phyloP scores from a whole-genome alignment of 2,888 invertebrate species.

The Amphipyra tragopoginis region DNA sequence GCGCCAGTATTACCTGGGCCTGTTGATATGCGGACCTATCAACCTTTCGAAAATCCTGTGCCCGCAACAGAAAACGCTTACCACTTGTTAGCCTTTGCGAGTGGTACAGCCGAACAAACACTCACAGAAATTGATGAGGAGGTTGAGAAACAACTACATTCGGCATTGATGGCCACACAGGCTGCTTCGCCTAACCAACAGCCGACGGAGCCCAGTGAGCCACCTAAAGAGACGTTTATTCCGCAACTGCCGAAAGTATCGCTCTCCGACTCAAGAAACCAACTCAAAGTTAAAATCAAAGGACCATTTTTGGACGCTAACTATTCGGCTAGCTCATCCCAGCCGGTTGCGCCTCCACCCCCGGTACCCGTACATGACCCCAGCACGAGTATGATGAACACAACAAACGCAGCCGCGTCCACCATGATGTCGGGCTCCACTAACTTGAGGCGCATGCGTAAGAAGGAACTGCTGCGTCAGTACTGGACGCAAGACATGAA shows the following conservation, averaged over 20 bases:
- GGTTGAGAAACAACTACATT: conserved; percentile 93
- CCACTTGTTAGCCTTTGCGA: conserved; percentile 92
- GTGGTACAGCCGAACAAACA: conserved; percentile 92
- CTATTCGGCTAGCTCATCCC: conserved; percentile 91
- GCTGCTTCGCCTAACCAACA: conserved; percentile 68
- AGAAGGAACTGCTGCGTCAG: conserved; percentile 96
- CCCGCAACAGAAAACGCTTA: conserved; percentile 90
- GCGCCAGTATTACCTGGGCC: conserved; percentile 95
- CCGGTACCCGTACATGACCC: conserved; percentile 78
- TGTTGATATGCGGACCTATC: conserved; percentile 97
- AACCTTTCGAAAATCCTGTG: conserved; percentile 90
- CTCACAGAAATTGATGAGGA: conserved; percentile 94
- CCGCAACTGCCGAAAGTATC: conserved; percentile 92
- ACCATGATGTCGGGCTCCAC: conserved; percentile 91
- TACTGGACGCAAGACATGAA: conserved; percentile 96
- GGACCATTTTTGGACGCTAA: conserved; percentile 95
- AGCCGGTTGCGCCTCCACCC: conserved; percentile 89
- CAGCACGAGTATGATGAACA: conserved; percentile 76
- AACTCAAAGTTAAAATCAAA: conserved; percentile 97
- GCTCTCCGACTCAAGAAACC: conserved; percentile 94
- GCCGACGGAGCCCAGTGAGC: conserved; percentile 62
- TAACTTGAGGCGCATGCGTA: conserved; percentile 95
- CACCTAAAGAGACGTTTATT: conserved; percentile 68
- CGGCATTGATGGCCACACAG: conserved; percentile 90
- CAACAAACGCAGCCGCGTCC: conserved; percentile 81